These are phyloP conservation scores for Edolisoma coerulescens DNA, from an alignment of 2,113 vertebrate genomes.

Conservation along the genomic window DNA sequence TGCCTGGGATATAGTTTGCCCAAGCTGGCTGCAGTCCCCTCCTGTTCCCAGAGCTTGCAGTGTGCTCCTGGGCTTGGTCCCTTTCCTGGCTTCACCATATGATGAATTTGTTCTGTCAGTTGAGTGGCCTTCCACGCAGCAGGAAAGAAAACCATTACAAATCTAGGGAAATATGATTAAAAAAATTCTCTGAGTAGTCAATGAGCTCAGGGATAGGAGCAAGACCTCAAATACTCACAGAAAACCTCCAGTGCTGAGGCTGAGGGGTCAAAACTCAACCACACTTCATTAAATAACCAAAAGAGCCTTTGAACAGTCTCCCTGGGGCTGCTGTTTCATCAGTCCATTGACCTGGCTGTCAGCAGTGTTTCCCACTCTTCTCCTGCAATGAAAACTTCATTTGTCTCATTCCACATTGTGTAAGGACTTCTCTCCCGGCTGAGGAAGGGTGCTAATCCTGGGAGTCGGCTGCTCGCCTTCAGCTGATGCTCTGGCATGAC, in stretches of 20 bases:
- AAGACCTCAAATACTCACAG: background rate
- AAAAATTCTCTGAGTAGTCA: background rate
- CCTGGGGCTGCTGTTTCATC: background rate
- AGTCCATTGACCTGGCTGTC: background rate
- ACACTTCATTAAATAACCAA: conserved; percentile 13
- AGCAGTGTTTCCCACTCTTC: background rate
- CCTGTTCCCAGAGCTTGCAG: background rate
- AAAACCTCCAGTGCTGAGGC: background rate
- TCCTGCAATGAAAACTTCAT: background rate
- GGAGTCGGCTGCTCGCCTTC: rapidly evolving
- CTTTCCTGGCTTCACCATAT: background rate
- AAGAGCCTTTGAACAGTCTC: background rate
- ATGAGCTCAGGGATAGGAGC: background rate
- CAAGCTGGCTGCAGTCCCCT: background rate
- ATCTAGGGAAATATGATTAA: background rate
- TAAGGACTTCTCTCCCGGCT: background rate
- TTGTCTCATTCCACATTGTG: background rate
- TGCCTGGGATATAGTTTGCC: background rate
- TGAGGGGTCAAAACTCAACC: background rate
- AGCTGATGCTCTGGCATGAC: background rate
- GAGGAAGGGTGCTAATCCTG: background rate
- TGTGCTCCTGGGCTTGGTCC: background rate
- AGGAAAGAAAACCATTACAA: background rate
- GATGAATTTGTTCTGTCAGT: conserved; percentile 11
- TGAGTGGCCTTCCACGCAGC: background rate